phyloP scores from a whole-genome alignment of 64 coral and sea anemone species.

The Montipora efflorescens region DNA sequence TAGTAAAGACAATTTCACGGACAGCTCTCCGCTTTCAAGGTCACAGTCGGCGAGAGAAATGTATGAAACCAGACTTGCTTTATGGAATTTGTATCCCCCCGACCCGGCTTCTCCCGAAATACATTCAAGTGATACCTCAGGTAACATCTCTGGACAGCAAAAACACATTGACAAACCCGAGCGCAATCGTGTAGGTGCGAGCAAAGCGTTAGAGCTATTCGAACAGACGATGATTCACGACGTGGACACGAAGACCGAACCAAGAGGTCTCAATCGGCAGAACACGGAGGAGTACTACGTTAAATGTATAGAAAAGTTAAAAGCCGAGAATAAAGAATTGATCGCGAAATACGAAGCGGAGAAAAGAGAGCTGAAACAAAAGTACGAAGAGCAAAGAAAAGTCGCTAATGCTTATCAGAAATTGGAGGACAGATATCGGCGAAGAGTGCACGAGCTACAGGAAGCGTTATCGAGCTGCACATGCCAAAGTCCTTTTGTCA shows the following conservation, averaged over 20 bases:
- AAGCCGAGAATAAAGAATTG: slow-evolving; percentile 77
- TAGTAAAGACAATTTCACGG: slow-evolving; percentile 39
- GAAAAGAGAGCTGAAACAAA: slow-evolving; percentile 82
- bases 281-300: slow-evolving; percentile 55
- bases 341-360: slow-evolving; percentile 85
- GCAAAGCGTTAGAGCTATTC: slow-evolving; percentile 2
- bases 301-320: slow-evolving; percentile 78
- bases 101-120: background rate
- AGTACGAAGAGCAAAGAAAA: slow-evolving; percentile 98
- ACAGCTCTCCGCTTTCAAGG: slow-evolving; percentile 59
- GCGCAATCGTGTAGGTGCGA: background rate
- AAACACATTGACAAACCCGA: slow-evolving; percentile 1
- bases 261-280: slow-evolving; percentile 4
- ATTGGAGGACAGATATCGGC: slow-evolving; percentile 93
- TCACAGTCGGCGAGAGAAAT: slow-evolving; percentile 91
- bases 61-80: slow-evolving; percentile 94
- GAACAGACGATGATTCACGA: slow-evolving; percentile 5
- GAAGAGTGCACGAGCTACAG: slow-evolving; percentile 95
- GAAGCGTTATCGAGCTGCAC: slow-evolving; percentile 85
- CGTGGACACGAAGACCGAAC: slow-evolving; percentile 35
- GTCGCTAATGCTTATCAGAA: slow-evolving; percentile 99
- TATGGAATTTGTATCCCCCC: slow-evolving; percentile 83
- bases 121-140: slow-evolving; percentile 20
- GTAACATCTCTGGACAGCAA: slow-evolving; percentile 1
- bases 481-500: slow-evolving; percentile 78